A percentile compares a stretch with the other conserved stretches of the same genome.
phyloP scores from a whole-genome alignment of 2,797 vertebrate species.

The Catamblyrhynchus diadema region DNA sequence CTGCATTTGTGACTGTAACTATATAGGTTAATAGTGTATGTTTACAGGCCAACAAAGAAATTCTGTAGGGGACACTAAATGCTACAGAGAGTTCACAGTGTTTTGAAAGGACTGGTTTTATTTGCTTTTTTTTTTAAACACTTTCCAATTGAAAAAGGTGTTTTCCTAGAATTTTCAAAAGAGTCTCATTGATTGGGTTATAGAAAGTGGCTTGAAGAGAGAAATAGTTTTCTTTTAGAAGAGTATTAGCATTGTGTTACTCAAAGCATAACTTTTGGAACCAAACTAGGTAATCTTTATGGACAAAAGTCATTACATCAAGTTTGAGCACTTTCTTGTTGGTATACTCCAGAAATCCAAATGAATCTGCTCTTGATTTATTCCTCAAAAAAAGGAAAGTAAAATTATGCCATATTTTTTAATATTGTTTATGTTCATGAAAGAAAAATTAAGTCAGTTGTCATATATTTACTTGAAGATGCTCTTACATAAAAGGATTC shows the following conservation, averaged over 20 bases:
- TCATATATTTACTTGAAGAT: not conserved
- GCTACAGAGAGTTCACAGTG: not conserved
- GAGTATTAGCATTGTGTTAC: not conserved
- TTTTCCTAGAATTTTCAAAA: not conserved
- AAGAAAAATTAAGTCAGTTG: not conserved
- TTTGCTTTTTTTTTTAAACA: rapidly evolving
- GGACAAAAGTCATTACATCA: not conserved
- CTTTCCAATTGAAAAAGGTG: not conserved
- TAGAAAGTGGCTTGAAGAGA: not conserved
- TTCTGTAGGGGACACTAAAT: not conserved
- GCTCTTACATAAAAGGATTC: not conserved
- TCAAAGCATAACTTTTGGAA: not conserved
- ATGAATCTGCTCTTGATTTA: not conserved
- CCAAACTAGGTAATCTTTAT: not conserved
- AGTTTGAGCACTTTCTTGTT: not conserved
- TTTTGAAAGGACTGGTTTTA: not conserved
- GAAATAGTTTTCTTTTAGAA: not conserved
- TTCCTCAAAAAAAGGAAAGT: not conserved
- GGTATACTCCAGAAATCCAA: not conserved
- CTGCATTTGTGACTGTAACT: not conserved
- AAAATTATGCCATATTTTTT: not conserved
- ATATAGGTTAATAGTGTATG: not conserved
- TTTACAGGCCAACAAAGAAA: not conserved
- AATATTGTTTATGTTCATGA: not conserved
- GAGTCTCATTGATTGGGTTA: not conserved